Base-by-base conservation (phyloP, 2,797 vertebrate genomes). In the Nannoperca obscura region DNA sequence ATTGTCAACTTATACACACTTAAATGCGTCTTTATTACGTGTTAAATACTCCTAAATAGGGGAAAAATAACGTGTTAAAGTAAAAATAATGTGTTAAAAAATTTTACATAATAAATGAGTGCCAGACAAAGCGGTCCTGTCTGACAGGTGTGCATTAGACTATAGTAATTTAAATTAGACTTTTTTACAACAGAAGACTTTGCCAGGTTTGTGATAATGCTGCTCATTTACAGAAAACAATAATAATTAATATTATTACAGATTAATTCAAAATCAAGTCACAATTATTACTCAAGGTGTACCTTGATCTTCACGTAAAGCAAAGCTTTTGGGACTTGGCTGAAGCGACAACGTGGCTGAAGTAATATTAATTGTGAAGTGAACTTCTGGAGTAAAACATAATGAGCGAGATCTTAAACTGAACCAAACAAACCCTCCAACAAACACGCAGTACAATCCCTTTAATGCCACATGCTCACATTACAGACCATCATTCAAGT, bases 401-500 rank as follows among this genome's bases (percentile, higher is more conserved):
- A 22, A 22, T 42, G 5, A 52, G 34, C 32, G 24, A 24, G 32
- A 27, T 53, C 12, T 64, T 2, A 40, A 19, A 60, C 27, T 20
- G 15, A 22, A 10, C 14, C 1, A 17, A 32, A 27, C n/a, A 36
- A 52, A 55, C 50, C 50, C 6, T 11, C 57, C 61, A 76, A 52
- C 27, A 44, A 69, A 78, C 7, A n/a, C n/a, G 3, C 64, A 8
- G 54, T 15, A 12, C 27, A 40, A 24, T 57, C 63, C 4, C 67
- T 80, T 59, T 53, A 67, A 76, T 20, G 69, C 69, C 80, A 53
- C 70, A 3, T 4, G 55, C 69, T 84, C 73, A 73, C 78, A 30
- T 85, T 79, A 85, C 71, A 74, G 79, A 74, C 77, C 67, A 59
- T 82, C 66, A 83, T 85, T 81, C 52, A 81, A 67, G 69, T 53